Evolutionary conservation across 2,113 vertebrate species (phyloP), one percentile per base, ranked within the genome.

Genomic region (Gavialis gangeticus): DNA sequence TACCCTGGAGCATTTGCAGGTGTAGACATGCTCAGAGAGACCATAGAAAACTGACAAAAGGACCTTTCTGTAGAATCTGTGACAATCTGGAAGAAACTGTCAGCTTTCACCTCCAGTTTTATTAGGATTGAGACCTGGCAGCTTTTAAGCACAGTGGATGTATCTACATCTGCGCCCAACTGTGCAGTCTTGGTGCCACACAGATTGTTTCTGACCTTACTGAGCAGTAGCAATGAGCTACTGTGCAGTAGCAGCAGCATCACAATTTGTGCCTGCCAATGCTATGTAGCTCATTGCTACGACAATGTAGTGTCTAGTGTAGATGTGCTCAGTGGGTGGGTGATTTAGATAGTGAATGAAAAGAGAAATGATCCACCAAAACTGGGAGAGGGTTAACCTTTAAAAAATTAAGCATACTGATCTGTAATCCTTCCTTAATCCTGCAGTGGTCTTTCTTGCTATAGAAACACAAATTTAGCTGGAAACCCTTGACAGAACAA

Each of bases 281-380:
- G 9, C 46, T 46, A 46, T 46, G 46, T 46, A 46, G 46, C 8
- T 46, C 46, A 9, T 46, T 9, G 46, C 46, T 46, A 46, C 8
- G 9, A 46, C 46, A 46, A 37, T 54, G 12, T 82, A 15, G 54
- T 12, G 18, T 28, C 7, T 46, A 46, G 46, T 46, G 46, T 46
- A 46, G 46, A 46, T 46, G 46, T 46, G 46, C 46, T 9, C 46
- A 46, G 46, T 46, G 46, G 37, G 37, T 37, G 37, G 46, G 46
- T 46, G 46, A 46, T 46, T 9, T 46, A 46, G 46, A 7, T 46
- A 46, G 8, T 9, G 46, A 46, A 46, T 46, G 75, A 75, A 82
- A 81, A 22, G 22, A 76, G 69, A 90, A 93, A 82, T 15, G 6
- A 66, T 69, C n/a, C 56, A 27, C 12, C 62, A 64, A 92, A 94